Base-by-base conservation (phyloP, 2,888 invertebrate genomes). In the Gerosis bhagava region DNA sequence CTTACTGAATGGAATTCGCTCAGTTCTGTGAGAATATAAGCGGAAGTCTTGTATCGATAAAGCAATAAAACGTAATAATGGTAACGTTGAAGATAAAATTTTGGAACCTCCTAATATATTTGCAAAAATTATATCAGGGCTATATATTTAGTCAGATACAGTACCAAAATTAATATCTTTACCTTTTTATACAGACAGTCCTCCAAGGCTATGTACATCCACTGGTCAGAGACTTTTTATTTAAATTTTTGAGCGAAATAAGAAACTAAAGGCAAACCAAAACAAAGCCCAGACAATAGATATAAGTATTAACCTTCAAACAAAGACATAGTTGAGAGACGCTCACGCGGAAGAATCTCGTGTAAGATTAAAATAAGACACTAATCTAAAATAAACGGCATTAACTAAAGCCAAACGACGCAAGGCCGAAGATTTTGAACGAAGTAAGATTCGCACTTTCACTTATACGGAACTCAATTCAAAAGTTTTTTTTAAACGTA, bases 1-100 rank as follows among this genome's bases (percentile, higher is more conserved):
- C 74, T 68, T 65, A 62, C 63, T 61, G 67, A 67, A 69, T 63
- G 67, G 73, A 73, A 77, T 77, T 70, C 62, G 71, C 72, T 63
- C 70, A 65, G 64, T 63, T 69, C 63, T 67, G 59, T 56, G 57
- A 65, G 62, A 62, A 65, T 57, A 63, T 57, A n/a, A 51, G 51
- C 54, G 54, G 37, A 36, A 29, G 36, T 24, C 45, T 37, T 24
- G 37, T 37, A 37, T 45, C 36, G 29, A n/a, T n/a, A n/a, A n/a
- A n/a, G n/a, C n/a, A n/a, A n/a, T n/a, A n/a, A n/a, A n/a, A n/a
- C n/a, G n/a, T n/a, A n/a, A n/a, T n/a, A n/a, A n/a, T n/a, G n/a
- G n/a, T n/a, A n/a, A n/a, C n/a, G n/a, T n/a, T n/a, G n/a, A n/a
- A n/a, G n/a, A n/a, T n/a, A n/a, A n/a, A n/a, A n/a, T n/a, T n/a